Base-by-base conservation (phyloP, 1,140 invertebrate genomes). In the Magallana ariakensis region DNA sequence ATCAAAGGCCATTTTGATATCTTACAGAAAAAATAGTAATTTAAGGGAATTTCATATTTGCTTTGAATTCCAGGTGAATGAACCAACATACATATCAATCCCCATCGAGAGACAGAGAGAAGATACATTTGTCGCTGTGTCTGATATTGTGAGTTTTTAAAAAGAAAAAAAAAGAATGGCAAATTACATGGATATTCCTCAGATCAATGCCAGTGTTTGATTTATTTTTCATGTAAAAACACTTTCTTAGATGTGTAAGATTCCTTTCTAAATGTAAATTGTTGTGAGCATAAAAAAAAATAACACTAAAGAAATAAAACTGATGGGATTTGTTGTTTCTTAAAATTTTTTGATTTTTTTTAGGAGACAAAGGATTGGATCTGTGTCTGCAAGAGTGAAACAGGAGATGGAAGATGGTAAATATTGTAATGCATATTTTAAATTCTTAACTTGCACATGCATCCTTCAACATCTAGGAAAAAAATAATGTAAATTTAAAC, bases 311-410 rank as follows among this genome's bases (percentile, higher is more conserved):
- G 33, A 46, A 5, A n/a, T n/a, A n/a, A n/a, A n/a, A n/a, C n/a
- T 46, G 33, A 46, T 46, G 0, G 0, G 33, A 46, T 46, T 46
- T 46, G 33, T 46, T 3, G n/a, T n/a, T n/a, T n/a, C n/a, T n/a
- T n/a, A n/a, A n/a, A n/a, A n/a, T 46, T 86, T 19, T 2, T 46
- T 62, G 4, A 1, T 19, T 62, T 75, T 60, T 87, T 87, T 66
- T 19, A 85, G 75, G 16, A 80, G 13, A n/a, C 54, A 8, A 66
- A 87, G 53, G 89, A 92, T 82, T 94, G 93, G 93, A 81, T 93
- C 4, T 93, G 93, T 90, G 91, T 90, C 75, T 94, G 93, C 90
- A 91, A 91, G 58, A 55, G 92, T n/a, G 85, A 89, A 57, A 60
- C 87, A 22, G 90, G 87, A 11, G 86, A 93, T 83, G 85, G 90